phyloP scores from a whole-genome alignment of 35 echinoderm and acorn worm genomes.

The Hemicentrotus pulcherrimus region DNA sequence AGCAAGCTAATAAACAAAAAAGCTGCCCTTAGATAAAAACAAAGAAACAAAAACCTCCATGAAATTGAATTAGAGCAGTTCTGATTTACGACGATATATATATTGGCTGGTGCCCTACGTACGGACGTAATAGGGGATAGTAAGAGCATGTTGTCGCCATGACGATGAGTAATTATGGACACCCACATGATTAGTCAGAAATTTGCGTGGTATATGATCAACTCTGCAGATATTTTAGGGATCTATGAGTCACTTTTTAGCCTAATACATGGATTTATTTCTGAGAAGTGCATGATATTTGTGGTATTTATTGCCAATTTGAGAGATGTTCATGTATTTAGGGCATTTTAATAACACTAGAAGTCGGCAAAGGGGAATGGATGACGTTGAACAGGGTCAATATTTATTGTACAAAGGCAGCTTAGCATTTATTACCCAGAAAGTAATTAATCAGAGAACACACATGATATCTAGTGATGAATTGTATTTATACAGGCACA shows the following conservation, averaged over 20 bases:
- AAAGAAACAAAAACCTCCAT: neutral
- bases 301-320: neutral
- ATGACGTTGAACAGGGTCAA: neutral
- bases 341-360: neutral
- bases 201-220: neutral
- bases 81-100: neutral
- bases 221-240: neutral
- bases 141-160: neutral
- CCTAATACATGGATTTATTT: slow-evolving; percentile 1
- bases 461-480: neutral
- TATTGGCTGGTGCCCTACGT: neutral
- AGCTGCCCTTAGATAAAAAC: neutral
- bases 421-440: neutral
- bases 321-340: neutral
- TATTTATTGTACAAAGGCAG: neutral
- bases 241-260: neutral
- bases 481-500: neutral
- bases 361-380: neutral
- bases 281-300: neutral
- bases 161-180: slow-evolving; percentile 18
- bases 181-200: neutral
- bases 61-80: neutral
- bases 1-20: neutral
- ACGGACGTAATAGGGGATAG: neutral
- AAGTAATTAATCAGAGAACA: neutral